Evolutionary conservation across 2,888 invertebrate genomes (phyloP).

Genomic region (Digitonthophagus gazella): DNA sequence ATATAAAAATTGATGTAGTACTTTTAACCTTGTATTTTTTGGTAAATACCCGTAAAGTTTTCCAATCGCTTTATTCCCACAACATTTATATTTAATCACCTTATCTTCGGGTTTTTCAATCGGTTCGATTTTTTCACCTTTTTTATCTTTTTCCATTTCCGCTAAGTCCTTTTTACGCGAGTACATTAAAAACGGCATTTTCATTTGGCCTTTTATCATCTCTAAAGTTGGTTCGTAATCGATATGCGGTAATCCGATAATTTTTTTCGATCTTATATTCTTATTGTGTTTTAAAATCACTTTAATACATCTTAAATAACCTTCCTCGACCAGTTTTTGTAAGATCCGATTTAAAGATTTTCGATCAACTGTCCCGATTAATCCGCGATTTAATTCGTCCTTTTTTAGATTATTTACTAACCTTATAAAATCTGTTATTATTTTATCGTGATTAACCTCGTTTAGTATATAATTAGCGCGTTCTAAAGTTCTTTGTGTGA

Average conservation of each 20-base stretch:
- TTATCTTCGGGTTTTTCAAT: constrained; percentile 6
- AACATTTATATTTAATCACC: constrained; percentile 22
- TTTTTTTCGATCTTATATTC: constrained; percentile 52
- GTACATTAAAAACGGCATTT: constrained; percentile 54
- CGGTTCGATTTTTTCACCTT: background rate
- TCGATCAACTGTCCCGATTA: constrained; percentile 59
- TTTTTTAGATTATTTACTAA: constrained; percentile 53
- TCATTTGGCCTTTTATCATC: constrained; percentile 62
- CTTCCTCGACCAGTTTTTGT: constrained; percentile 54
- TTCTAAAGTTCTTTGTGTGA: constrained; percentile 53
- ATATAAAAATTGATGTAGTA: constrained; percentile 67
- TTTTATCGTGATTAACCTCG: constrained; percentile 57
- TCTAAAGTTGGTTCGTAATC: constrained; percentile 53
- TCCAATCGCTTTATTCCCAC: constrained; percentile 43
- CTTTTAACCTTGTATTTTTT: constrained; percentile 66
- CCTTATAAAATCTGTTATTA: constrained; percentile 57
- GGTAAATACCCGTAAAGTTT: constrained; percentile 57
- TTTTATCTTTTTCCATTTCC: constrained; percentile 31
- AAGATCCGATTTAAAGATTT: constrained; percentile 62
- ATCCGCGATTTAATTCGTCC: constrained; percentile 50
- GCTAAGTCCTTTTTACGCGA: too few relatives aligned
- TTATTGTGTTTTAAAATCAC: constrained; percentile 52
- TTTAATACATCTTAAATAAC: constrained; percentile 57
- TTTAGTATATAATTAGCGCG: constrained; percentile 65
- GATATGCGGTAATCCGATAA: constrained; percentile 57